Base-by-base conservation (phyloP, 2,797 vertebrate species). In the Fundulus diaphanus region DNA sequence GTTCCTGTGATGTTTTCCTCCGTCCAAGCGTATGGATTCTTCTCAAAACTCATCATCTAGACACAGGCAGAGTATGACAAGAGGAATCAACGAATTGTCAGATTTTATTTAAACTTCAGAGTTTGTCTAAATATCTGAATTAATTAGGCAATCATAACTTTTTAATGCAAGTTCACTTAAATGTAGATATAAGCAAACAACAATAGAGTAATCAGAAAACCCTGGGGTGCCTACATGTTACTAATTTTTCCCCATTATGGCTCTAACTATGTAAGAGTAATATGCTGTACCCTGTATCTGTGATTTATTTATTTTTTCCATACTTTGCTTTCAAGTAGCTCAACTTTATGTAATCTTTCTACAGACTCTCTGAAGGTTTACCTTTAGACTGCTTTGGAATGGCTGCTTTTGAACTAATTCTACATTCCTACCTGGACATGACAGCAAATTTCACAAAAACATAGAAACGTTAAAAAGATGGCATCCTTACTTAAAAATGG, bases 1-100 rank as follows among this genome's bases (percentile, higher is more conserved):
- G 93, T 91, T 87, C 97, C 96, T 5, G 92, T 96, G 89, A 98
- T 92, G 69, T 95, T 92, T 54, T 91, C 95, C 12, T 93, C 87
- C 67, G 74, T 89, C 92, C 94, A 95, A 29, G 93, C 92, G 87
- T 97, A 98, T 1, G 97, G 98, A 84, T 96, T 98, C 80, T 90
- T 84, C 20, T 95, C 93, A 91, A 98, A 97, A 91, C 96, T 99
- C 94, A 96, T 95, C 97, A 99, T 97, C 98, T 99, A 81, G 69
- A 70, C 71, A 29, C 3, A 56, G 2, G 35, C 3, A 72, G 15
- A 65, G 0, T n/a, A 20, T 68, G 27, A 37, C 57, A 12, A 33
- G 6, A 54, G 12, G 40, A 44, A 46, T 67, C 12, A 27, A 7
- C 1, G 37, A 72, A 80, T 1, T 5, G 9, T 56, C 4, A 3